Evolutionary conservation across 2,113 vertebrate species (phyloP).

Genomic region (Pseudorectes ferrugineus): DNA sequence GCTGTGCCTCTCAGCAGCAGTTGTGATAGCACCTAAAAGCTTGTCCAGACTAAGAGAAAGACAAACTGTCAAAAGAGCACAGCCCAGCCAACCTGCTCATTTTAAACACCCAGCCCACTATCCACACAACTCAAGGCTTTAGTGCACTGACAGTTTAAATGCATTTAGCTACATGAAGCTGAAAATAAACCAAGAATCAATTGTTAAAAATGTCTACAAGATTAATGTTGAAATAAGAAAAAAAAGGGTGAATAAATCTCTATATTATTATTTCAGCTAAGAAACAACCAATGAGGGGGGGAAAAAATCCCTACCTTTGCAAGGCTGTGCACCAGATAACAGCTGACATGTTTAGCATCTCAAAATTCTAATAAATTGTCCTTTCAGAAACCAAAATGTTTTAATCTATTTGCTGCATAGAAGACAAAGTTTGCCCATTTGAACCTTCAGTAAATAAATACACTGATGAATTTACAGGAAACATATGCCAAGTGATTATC

Average conservation of each 20-base stretch:
- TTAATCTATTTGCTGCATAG: background rate
- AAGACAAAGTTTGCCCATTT: background rate
- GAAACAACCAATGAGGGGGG: background rate
- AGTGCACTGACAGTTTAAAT: background rate
- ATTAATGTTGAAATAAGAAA: background rate
- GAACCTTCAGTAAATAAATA: background rate
- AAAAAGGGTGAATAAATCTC: background rate
- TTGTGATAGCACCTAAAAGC: conserved; percentile 92
- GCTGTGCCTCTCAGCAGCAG: conserved; percentile 89
- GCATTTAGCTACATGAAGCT: background rate
- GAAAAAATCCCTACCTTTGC: background rate
- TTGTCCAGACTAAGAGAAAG: conserved; percentile 85
- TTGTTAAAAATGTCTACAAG: background rate
- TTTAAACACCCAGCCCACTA: background rate
- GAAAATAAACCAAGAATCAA: background rate
- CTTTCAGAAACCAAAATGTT: background rate
- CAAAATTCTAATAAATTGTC: background rate
- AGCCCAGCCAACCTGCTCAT: background rate
- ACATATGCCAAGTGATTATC: background rate
- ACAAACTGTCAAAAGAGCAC: background rate
- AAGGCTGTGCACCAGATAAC: background rate
- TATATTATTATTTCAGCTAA: background rate
- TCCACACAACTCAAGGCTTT: background rate
- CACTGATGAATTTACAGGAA: background rate
- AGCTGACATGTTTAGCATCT: background rate